phyloP scores from a whole-genome alignment of 2,113 vertebrate genomes.

The Zonotrichia leucophrys region DNA sequence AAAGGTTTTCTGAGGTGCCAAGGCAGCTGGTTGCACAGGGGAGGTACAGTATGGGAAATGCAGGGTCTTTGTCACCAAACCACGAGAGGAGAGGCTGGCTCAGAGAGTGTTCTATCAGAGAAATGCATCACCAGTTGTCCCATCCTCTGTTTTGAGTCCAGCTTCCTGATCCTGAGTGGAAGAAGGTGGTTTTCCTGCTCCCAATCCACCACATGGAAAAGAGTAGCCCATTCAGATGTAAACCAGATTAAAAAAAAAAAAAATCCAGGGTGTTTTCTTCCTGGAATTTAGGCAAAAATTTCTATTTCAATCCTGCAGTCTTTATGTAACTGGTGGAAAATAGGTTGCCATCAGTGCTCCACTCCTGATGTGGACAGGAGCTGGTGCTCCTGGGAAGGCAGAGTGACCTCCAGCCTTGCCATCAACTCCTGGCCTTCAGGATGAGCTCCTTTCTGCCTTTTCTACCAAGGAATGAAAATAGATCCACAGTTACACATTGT shows the following conservation, averaged over 20 bases:
- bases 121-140: neutral
- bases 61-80: neutral
- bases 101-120: neutral
- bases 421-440: neutral
- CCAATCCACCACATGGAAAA: fast-evolving
- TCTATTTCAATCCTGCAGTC: neutral
- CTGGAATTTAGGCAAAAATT: neutral
- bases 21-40: neutral
- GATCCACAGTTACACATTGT: neutral
- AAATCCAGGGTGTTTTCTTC: neutral
- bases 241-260: neutral
- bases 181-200: neutral
- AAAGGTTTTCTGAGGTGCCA: neutral
- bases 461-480: neutral
- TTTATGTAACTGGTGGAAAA: neutral
- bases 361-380: neutral
- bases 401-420: neutral
- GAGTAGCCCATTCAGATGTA: neutral
- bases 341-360: neutral
- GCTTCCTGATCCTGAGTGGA: neutral
- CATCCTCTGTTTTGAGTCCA: neutral
- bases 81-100: neutral
- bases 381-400: neutral
- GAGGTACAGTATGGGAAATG: neutral
- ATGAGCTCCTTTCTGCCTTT: neutral